Percentiles rank a stretch among this genome's conserved stretches.
phyloP scores from a whole-genome alignment of 30 jellyfish, hydroid and myxozoan species.

The Calvadosia cruxmelitensis region DNA sequence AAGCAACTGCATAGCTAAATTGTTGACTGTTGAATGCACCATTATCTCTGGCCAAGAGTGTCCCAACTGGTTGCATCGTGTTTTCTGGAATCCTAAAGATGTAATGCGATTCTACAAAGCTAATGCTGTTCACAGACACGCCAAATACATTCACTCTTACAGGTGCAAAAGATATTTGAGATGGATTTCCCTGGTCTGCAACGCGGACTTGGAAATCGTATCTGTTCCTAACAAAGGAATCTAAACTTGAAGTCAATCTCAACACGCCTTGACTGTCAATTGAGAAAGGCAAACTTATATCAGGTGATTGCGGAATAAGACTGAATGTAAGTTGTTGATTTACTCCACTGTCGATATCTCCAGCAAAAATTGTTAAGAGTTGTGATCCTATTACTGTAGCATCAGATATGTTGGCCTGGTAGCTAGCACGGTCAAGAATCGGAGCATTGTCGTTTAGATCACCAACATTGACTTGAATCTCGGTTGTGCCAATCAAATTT shows the following conservation, averaged over 20 bases:
- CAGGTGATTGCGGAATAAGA: background rate
- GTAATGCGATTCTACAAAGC: conserved; percentile 15
- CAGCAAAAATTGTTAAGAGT: conserved; percentile 29
- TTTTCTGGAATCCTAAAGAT: conserved; percentile 15
- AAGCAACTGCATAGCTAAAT: conserved; percentile 10
- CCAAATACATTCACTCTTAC: conserved; percentile 26
- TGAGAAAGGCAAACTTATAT: conserved; percentile 9
- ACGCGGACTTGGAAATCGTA: conserved; percentile 22
- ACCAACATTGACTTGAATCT: conserved; percentile 26
- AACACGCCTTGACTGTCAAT: conserved; percentile 45
- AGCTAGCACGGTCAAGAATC: conserved; percentile 3
- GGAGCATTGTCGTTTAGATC: conserved; percentile 86
- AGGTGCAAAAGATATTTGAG: conserved; percentile 3
- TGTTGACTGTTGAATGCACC: conserved; percentile 24
- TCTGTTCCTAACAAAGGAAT: background rate
- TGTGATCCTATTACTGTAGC: conserved; percentile 44
- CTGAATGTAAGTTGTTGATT: conserved; percentile 28
- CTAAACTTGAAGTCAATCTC: conserved; percentile 17
- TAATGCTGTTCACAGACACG: conserved; percentile 13
- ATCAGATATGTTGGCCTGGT: conserved; percentile 21
- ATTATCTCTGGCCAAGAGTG: conserved; percentile 19
- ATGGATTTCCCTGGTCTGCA: conserved; percentile 36
- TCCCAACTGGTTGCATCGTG: conserved; percentile 1
- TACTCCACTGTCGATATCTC: conserved; percentile 62
- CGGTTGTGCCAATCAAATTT: conserved; percentile 21